Evolutionary conservation across 2,797 vertebrate genomes (phyloP), one percentile per base, ranked within the genome.

Genomic region (Pseudotriccus pelzelni): DNA sequence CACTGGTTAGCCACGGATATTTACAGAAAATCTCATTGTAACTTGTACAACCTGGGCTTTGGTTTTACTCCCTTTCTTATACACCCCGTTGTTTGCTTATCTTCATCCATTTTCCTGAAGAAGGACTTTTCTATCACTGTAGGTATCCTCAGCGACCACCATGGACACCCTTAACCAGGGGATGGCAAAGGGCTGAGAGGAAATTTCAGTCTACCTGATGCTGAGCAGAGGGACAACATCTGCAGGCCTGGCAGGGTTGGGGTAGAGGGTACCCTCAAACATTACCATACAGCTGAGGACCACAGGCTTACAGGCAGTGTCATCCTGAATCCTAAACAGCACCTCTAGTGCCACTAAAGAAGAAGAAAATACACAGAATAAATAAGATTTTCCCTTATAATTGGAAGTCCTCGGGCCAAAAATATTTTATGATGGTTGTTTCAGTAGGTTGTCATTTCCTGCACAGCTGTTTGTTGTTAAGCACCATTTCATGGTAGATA

Each of bases 381-480:
- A 87, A 10, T 68, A 89, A 80, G 60, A 92, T 78, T 90, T 92
- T 72, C 52, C 80, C 53, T 87, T 83, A 20, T 7, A 90, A 93
- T 30, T 89, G 49, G 52, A 94, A 92, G 50, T 70, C 86, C 76
- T 56, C 63, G 53, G 69, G 67, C 59, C 93, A 84, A 88, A 96
- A 90, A 25, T 78, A 79, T 44, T 91, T 92, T 81, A 84, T 1
- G 0, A 86, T 25, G 36, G 92, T 76, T 94, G 90, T 94, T 96
- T 62, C 92, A 90, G 87, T 68, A 93, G 93, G 78, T 66, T 93
- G 96, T 90, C 96, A 97, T 96, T 97, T 97, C 97, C 97, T 97
- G 94, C 70, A 94, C 94, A 86, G 28, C 91, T 93, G 95, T 90
- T 96, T 89, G 87, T 79, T 93, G 87, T 96, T 92, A 96, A 69